Evolutionary conservation across 2,797 vertebrate species (phyloP).

Genomic region (Anniella stebbinsi): DNA sequence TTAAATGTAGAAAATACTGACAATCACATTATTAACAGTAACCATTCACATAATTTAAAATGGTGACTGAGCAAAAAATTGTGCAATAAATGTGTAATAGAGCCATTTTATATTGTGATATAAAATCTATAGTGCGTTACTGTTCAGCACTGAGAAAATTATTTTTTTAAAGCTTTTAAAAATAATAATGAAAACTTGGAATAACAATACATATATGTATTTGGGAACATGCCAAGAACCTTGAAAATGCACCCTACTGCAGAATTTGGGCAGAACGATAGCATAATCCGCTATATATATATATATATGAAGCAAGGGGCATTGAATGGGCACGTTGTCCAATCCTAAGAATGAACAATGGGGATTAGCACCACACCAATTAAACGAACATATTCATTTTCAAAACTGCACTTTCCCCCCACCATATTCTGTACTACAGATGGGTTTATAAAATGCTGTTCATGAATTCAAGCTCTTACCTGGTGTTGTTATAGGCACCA

Average conservation of each 20-base stretch:
- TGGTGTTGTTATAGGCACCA: constrained; percentile 78
- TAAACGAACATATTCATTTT: constrained; percentile 41
- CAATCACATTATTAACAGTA: too few relatives aligned
- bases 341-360: constrained; percentile 41
- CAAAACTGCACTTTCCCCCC: not conserved
- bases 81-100: not conserved
- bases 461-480: constrained; percentile 74
- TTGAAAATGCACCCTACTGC: constrained; percentile 21
- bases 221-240: not conserved
- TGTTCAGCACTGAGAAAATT: not conserved
- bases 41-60: too few relatives aligned
- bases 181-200: not conserved
- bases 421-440: not conserved
- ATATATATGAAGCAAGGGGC: constrained; percentile 4
- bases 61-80: constrained; percentile 17
- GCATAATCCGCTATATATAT: not conserved
- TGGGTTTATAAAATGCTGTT: constrained; percentile 32
- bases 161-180: not conserved
- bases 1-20: too few relatives aligned
- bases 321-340: constrained; percentile 40
- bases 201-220: constrained; percentile 31
- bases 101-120: not conserved
- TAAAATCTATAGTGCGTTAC: not conserved
- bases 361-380: constrained; percentile 41
- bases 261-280: not conserved